These are phyloP conservation scores for Dryobates pubescens DNA, from an alignment of 2,797 vertebrate species.

Conservation along the genomic window DNA sequence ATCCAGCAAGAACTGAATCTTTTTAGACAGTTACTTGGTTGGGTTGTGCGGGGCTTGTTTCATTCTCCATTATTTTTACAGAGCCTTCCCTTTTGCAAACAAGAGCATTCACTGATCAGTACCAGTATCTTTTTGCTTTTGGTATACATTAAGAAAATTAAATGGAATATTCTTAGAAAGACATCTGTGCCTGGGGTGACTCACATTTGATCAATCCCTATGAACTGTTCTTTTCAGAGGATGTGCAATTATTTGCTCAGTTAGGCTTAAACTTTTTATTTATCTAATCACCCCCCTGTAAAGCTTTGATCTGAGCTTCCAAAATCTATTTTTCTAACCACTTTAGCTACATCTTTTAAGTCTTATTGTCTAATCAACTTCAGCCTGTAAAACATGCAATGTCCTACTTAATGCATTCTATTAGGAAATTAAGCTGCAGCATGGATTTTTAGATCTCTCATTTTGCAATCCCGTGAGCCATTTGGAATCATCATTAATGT, in stretches of 20 bases:
- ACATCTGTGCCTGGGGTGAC: constrained; percentile 77
- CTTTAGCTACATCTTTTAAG: constrained; percentile 79
- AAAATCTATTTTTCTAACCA: constrained; percentile 76
- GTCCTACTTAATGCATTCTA: constrained; percentile 79
- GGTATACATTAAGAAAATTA: constrained; percentile 76
- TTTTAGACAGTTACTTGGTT: background rate
- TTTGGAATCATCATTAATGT: constrained; percentile 80
- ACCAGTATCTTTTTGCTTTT: constrained; percentile 62
- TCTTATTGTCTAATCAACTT: constrained; percentile 78
- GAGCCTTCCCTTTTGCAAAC: constrained; percentile 67
- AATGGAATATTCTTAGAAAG: constrained; percentile 80
- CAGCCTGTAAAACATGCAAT: constrained; percentile 78
- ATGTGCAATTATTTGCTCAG: constrained; percentile 86
- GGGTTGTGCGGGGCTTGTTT: background rate
- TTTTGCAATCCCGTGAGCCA: constrained; percentile 75
- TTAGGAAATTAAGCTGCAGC: constrained; percentile 78
- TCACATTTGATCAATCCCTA: constrained; percentile 79
- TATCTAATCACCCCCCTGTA: constrained; percentile 82
- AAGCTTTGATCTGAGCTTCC: constrained; percentile 82
- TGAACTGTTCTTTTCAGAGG: constrained; percentile 78
- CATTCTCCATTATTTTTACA: constrained; percentile 44
- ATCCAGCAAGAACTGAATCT: constrained; percentile 23
- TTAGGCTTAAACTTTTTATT: constrained; percentile 86
- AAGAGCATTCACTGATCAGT: constrained; percentile 68
- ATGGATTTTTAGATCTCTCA: constrained; percentile 73